phyloP scores from a whole-genome alignment of 37 sponge, comb jelly and placozoan genomes.

The Eunapius fragilis region DNA sequence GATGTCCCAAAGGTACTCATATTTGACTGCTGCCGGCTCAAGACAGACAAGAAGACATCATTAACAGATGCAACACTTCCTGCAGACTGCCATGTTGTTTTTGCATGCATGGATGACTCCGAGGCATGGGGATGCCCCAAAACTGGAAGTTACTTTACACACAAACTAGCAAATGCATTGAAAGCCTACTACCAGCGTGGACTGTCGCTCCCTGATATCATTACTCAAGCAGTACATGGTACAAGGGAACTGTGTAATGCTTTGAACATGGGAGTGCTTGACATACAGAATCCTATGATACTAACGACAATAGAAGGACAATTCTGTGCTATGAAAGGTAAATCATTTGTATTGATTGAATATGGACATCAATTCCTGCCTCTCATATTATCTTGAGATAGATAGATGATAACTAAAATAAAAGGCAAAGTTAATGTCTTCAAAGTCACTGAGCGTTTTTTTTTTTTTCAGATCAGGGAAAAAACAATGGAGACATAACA shows the following conservation, averaged over 20 bases:
- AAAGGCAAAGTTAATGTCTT: no score
- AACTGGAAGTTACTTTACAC: not conserved
- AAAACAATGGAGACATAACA: not conserved
- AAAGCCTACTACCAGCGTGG: not conserved
- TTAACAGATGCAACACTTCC: not conserved
- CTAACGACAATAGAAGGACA: not conserved
- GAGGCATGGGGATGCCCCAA: not conserved
- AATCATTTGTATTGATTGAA: not conserved
- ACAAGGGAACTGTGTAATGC: not conserved
- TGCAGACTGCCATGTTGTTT: not conserved
- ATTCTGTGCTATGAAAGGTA: not conserved
- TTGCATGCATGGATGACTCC: not conserved
- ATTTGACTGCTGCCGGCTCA: not conserved
- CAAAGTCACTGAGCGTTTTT: no score
- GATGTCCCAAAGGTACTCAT: not conserved
- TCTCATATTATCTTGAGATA: no score
- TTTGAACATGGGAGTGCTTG: not conserved
- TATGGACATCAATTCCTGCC: no score
- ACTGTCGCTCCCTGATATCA: not conserved
- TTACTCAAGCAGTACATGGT: not conserved
- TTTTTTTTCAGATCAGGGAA: not conserved
- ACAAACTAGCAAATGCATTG: not conserved
- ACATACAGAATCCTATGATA: not conserved
- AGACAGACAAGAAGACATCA: not conserved
- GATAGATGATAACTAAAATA: no score